Conservation (phyloP, 2,888 invertebrate species). For the Apodemia duryi region DNA sequence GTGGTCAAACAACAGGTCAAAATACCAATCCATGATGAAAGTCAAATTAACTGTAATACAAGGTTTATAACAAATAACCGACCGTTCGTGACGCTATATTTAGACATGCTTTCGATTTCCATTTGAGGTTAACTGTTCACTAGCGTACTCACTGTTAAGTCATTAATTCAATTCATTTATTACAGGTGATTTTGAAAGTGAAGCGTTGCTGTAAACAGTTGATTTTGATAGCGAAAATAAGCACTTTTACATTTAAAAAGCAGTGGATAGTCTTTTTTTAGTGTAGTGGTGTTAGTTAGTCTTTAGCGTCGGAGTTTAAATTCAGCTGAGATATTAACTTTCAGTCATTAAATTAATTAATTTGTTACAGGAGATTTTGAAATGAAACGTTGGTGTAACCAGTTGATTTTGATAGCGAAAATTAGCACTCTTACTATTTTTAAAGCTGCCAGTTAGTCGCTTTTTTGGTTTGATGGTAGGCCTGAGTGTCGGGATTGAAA, state of each 20-base stretch:
- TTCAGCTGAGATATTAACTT: background rate
- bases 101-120: constrained; percentile 37
- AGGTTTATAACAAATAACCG: constrained; percentile 23
- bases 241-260: background rate
- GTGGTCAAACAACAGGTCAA: constrained; percentile 10
- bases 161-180: constrained; percentile 18
- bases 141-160: constrained; percentile 28
- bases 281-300: background rate
- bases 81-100: constrained; percentile 30
- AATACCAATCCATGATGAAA: constrained; percentile 17
- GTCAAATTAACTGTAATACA: constrained; percentile 16
- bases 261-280: background rate
- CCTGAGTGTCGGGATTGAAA: no score
- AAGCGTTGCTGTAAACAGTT: background rate
- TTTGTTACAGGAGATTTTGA: constrained; percentile 12
- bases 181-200: constrained; percentile 12
- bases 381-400: constrained; percentile 5
- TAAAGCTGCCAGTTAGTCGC: no score
- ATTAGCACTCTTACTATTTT: background rate
- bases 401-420: background rate
- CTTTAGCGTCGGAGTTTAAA: background rate
- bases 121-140: constrained; percentile 25
- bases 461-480: no score
- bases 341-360: constrained; percentile 17
- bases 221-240: constrained; percentile 2